Evolutionary conservation across 2,797 vertebrate species (phyloP).

Genomic region (Dermochelys coriacea): DNA sequence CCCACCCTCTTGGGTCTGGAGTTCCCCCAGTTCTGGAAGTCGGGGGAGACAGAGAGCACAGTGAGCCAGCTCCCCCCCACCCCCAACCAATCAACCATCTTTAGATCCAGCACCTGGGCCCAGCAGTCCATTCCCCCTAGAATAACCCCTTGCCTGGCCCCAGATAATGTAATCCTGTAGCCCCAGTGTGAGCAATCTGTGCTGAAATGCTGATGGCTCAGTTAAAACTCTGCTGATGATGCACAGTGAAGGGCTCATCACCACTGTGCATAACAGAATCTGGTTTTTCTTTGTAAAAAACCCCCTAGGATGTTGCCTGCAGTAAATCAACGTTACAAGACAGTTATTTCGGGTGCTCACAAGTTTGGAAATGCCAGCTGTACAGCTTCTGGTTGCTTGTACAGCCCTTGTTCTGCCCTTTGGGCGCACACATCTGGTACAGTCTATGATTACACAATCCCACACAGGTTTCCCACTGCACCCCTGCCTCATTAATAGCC

Average conservation of each 20-base stretch:
- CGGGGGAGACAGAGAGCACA: background rate
- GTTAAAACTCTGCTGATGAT: background rate
- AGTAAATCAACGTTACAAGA: background rate
- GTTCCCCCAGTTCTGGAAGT: background rate
- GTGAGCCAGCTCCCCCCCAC: too few species aligned
- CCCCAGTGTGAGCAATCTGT: background rate
- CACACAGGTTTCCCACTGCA: rapidly evolving
- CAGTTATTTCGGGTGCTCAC: rapidly evolving
- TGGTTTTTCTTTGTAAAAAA: background rate
- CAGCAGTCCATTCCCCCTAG: background rate
- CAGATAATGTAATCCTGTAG: background rate
- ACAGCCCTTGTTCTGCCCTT: background rate
- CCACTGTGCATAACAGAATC: background rate
- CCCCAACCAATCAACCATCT: background rate
- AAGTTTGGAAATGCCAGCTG: background rate
- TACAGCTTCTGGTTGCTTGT: background rate
- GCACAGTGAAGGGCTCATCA: background rate
- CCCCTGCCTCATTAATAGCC: background rate
- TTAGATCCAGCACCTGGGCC: background rate
- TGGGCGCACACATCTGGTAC: background rate
- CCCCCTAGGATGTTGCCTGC: background rate
- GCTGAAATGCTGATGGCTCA: background rate
- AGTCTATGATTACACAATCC: background rate
- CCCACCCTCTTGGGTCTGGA: background rate
- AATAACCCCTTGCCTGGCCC: background rate